A percentile compares a stretch with the other conserved stretches of the same genome.
Conservation (phyloP, 35 echinoderm and acorn worm species). For the Heliocidaris erythrogramma region DNA sequence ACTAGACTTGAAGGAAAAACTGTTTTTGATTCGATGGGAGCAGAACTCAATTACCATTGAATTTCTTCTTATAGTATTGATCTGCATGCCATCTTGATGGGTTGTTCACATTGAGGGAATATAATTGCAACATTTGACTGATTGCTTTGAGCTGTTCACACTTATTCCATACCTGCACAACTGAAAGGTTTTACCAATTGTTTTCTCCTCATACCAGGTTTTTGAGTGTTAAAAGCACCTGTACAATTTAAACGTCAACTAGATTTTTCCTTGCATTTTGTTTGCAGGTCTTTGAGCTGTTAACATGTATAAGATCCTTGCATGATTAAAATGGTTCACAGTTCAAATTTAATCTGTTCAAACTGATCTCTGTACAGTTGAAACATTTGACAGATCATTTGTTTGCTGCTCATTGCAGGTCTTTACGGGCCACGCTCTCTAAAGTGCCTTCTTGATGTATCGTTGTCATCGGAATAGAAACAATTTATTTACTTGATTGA, state of each 20-base stretch:
- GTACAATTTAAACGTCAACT: no score
- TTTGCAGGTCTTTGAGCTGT: no score
- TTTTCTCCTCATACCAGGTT: no score
- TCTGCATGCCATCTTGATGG: neutral
- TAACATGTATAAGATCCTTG: no score
- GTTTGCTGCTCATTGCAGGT: neutral
- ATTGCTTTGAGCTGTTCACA: no score
- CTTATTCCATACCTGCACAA: no score
- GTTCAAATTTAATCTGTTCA: neutral
- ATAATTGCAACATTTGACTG: no score
- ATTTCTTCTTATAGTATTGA: neutral
- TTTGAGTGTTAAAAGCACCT: no score
- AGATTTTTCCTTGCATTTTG: no score
- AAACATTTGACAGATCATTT: neutral
- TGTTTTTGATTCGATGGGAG: neutral
- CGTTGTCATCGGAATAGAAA: neutral
- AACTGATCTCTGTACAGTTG: neutral
- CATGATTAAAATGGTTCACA: no score
- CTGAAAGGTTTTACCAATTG: no score
- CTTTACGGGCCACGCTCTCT: neutral
- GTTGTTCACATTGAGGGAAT: no score
- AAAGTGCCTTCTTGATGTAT: neutral
- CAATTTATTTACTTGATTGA: slow-evolving; percentile 13
- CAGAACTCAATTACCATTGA: slow-evolving; percentile 3
- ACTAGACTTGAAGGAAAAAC: neutral